phyloP scores from a whole-genome alignment of 2,888 invertebrate genomes.

The Colostygia pectinataria region DNA sequence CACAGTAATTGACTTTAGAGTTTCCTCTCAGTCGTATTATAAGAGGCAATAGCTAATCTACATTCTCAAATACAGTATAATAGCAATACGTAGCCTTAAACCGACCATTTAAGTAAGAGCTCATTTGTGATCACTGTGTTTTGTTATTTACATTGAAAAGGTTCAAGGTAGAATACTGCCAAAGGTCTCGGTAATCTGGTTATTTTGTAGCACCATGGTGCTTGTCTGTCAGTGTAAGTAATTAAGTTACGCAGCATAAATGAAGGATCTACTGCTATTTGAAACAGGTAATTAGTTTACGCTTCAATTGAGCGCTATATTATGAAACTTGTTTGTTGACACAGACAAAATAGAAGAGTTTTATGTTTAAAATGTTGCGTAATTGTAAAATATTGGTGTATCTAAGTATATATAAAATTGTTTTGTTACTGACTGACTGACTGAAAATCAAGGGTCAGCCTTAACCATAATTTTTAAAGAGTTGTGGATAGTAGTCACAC shows the following conservation, averaged over 20 bases:
- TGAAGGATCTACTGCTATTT: conserved; percentile 72
- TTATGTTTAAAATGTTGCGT: too few relatives aligned
- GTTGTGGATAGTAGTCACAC: too few relatives aligned
- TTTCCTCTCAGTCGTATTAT: conserved; percentile 55
- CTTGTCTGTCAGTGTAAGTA: conserved; percentile 70
- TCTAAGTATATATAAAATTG: too few relatives aligned
- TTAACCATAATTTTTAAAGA: too few relatives aligned
- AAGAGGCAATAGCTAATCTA: conserved; percentile 76
- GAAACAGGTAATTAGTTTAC: conserved; percentile 74
- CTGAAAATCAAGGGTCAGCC: too few relatives aligned
- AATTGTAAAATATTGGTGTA: too few relatives aligned
- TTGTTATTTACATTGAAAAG: conserved; percentile 36
- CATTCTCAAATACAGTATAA: conserved; percentile 71
- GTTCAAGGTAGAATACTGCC: conserved; percentile 25
- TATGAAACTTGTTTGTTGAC: conserved; percentile 19
- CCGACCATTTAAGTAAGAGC: conserved; percentile 51
- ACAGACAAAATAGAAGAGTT: too few relatives aligned
- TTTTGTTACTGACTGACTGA: too few relatives aligned
- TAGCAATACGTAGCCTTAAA: conserved; percentile 52
- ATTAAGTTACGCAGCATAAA: conserved; percentile 73
- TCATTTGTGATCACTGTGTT: conserved; percentile 40
- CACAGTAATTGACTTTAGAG: conserved; percentile 70
- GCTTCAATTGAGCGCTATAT: conserved; percentile 58
- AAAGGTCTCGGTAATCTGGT: conserved; percentile 45
- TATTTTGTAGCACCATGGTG: conserved; percentile 44